phyloP scores from a whole-genome alignment of 2,888 invertebrate genomes.

The Sesia apiformis region DNA sequence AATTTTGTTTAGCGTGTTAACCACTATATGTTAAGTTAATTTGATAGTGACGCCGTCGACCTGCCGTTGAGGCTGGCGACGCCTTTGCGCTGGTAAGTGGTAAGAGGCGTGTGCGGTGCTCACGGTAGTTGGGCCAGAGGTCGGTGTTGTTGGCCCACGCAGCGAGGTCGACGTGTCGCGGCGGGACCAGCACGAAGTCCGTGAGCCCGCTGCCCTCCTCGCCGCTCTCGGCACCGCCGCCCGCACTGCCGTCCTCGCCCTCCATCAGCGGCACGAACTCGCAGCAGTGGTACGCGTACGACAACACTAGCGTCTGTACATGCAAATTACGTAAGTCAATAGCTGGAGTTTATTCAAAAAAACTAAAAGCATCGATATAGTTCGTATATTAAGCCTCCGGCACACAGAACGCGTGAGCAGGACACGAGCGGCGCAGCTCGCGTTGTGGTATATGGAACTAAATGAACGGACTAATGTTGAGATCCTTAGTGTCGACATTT shows the following conservation, averaged over 20 bases:
- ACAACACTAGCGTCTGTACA: conserved; percentile 82
- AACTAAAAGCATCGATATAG: too few relatives aligned
- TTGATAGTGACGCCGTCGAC: too few relatives aligned
- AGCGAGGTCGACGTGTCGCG: conserved; percentile 68
- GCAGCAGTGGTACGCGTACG: conserved; percentile 98
- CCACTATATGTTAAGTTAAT: too few relatives aligned
- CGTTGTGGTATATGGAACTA: too few relatives aligned
- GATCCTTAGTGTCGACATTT: too few relatives aligned
- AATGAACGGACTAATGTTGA: too few relatives aligned
- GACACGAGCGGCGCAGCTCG: too few relatives aligned
- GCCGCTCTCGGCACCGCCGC: conserved; percentile 57
- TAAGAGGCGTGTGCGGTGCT: conserved; percentile 31
- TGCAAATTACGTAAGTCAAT: not conserved
- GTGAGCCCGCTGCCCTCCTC: conserved; percentile 42
- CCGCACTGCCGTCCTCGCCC: conserved; percentile 76
- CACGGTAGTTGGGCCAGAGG: conserved; percentile 88
- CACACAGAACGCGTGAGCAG: too few relatives aligned
- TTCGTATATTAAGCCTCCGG: too few relatives aligned
- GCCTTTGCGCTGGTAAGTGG: not conserved
- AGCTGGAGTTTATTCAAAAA: too few relatives aligned
- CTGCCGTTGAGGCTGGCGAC: too few relatives aligned
- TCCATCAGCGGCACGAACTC: conserved; percentile 84
- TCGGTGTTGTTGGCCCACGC: conserved; percentile 88
- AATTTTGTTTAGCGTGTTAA: too few relatives aligned
- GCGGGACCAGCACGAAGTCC: conserved; percentile 57